Evolutionary conservation across 2,797 vertebrate genomes (phyloP).

Genomic region (Chelon labrosus): DNA sequence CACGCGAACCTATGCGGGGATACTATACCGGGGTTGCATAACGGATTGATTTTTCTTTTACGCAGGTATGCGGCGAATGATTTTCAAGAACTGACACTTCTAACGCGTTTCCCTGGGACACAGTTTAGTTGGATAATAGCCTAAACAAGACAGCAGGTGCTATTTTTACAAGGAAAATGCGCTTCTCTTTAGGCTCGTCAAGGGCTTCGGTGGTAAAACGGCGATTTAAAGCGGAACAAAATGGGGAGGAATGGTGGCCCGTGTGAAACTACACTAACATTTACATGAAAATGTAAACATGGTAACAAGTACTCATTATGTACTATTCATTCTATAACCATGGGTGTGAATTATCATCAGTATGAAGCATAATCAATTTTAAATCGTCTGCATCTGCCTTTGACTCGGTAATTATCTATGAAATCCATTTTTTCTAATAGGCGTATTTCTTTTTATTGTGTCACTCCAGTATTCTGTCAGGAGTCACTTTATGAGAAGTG

Average conservation of each 20-base stretch:
- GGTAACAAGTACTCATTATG: not conserved
- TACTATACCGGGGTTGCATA: slow-evolving; percentile 39
- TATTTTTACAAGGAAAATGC: slow-evolving; percentile 43
- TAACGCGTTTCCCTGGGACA: slow-evolving; percentile 40
- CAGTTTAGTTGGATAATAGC: slow-evolving; percentile 47
- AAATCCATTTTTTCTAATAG: slow-evolving; percentile 5
- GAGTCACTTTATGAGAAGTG: slow-evolving; percentile 38
- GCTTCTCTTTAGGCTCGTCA: slow-evolving; percentile 38
- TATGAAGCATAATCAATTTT: not conserved
- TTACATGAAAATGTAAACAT: no score
- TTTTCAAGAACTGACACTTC: slow-evolving; percentile 52
- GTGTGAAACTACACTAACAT: not conserved
- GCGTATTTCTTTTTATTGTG: not conserved
- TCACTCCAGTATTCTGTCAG: slow-evolving; percentile 3
- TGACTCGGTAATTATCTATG: slow-evolving; percentile 1
- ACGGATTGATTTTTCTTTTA: slow-evolving; percentile 58
- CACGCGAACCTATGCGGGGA: slow-evolving; percentile 31
- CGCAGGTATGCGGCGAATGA: slow-evolving; percentile 44
- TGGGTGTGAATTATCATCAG: not conserved
- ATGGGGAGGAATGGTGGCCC: slow-evolving; percentile 20
- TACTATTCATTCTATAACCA: not conserved
- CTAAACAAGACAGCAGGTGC: slow-evolving; percentile 42
- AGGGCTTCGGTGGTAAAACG: slow-evolving; percentile 33
- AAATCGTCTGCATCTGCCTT: not conserved
- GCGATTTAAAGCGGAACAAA: slow-evolving; percentile 36